Conservation (phyloP, 2,113 vertebrate species). For the Isurus oxyrinchus region DNA sequence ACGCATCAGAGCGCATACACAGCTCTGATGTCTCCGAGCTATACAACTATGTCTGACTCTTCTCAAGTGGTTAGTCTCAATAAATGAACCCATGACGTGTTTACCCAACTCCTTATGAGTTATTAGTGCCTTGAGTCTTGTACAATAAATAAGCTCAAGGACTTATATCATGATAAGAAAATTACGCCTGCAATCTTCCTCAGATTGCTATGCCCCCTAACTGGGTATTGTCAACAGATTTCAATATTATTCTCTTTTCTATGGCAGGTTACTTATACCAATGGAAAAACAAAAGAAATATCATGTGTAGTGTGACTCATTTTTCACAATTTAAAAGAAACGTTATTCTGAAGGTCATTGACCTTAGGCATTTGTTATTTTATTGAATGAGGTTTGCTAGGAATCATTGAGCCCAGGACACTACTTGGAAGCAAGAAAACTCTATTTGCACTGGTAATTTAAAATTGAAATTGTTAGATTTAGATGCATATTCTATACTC, state of each 20-base stretch:
- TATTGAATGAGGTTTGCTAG: not conserved
- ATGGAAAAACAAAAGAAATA: not conserved
- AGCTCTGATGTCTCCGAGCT: too few relatives aligned
- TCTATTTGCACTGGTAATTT: not conserved
- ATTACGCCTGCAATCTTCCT: not conserved
- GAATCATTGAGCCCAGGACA: not conserved
- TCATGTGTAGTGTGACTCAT: not conserved
- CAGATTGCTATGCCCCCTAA: not conserved
- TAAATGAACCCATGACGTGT: too few relatives aligned
- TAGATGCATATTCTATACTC: too few relatives aligned
- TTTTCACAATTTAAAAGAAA: not conserved
- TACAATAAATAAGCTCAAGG: too few relatives aligned
- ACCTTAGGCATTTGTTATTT: not conserved
- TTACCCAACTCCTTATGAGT: too few relatives aligned
- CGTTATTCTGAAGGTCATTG: not conserved
- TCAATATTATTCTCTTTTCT: not conserved
- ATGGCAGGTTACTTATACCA: not conserved
- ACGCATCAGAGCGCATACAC: too few relatives aligned
- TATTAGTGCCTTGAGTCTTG: too few relatives aligned
- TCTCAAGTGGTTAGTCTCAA: too few relatives aligned
- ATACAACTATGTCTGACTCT: too few relatives aligned
- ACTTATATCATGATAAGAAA: too few relatives aligned
- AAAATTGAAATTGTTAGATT: too few relatives aligned
- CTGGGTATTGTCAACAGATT: not conserved
- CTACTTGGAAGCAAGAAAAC: not conserved